Conservation (phyloP, 2,797 vertebrate species). For the Enteromius argenteus region DNA sequence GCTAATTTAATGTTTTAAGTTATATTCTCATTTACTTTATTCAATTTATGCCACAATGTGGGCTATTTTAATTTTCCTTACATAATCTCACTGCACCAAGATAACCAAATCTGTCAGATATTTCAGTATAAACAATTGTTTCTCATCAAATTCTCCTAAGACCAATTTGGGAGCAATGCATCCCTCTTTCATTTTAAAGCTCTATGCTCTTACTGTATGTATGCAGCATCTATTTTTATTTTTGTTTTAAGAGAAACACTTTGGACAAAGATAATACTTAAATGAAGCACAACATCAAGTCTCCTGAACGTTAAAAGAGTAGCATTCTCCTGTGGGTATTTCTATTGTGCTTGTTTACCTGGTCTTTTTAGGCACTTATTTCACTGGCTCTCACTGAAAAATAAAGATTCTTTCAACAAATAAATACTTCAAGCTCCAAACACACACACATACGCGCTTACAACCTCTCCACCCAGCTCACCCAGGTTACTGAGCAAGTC, state of each 20-base stretch:
- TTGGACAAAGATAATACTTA: background rate
- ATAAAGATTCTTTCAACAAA: constrained; percentile 28
- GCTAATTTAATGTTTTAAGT: background rate
- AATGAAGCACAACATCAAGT: constrained; percentile 28
- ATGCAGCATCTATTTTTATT: constrained; percentile 4
- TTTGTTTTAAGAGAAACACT: constrained; percentile 11
- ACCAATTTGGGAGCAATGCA: background rate
- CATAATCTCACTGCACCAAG: background rate
- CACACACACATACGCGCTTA: constrained; percentile 17
- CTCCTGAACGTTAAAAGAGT: constrained; percentile 7
- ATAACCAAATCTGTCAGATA: background rate
- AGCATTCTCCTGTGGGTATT: background rate
- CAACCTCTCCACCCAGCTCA: constrained; percentile 16
- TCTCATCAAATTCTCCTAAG: constrained; percentile 10
- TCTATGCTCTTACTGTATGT: background rate
- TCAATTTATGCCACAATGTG: background rate
- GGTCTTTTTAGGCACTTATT: constrained; percentile 10
- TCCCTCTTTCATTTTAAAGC: background rate
- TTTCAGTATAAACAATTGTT: background rate
- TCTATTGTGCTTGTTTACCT: background rate
- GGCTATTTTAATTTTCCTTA: background rate
- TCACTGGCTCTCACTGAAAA: background rate
- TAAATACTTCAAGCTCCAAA: constrained; percentile 2
- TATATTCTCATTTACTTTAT: background rate
- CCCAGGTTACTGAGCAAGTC: constrained; percentile 23